Base-by-base conservation (phyloP, 2,113 vertebrate species). In the Phasianus colchicus region DNA sequence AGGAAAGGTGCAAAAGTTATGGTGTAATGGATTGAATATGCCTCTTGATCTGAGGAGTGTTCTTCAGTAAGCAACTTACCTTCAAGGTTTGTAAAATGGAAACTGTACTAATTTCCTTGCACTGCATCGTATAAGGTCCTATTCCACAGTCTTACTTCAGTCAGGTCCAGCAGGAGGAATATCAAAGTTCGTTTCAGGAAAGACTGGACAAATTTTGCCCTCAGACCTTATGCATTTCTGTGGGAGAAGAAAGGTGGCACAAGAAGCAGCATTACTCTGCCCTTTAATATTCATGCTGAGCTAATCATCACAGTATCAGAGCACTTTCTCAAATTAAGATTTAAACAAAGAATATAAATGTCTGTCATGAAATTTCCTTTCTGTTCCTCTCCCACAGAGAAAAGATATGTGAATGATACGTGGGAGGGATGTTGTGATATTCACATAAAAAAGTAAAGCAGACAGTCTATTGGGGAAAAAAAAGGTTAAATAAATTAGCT, bases 261-360 rank as follows among this genome's bases (percentile, higher is more conserved):
- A 1, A 80, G 52, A 66, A 71, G 50, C 8, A 91, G 55, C 92
- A 92, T 91, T 89, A 76, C 13, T 85, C 45, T 91, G 60, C 77
- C 57, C 50, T 85, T 77, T 83, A 38, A 14, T 91, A 55, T 91
- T 93, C 64, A 81, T 74, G 40, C 42, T 74, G 50, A 93, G 79
- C 30, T 55, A 90, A 80, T 91, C 79, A 92, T 85, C 82, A 88
- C 79, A 92, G 55, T 55, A 93, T 61, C 55, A 74, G 60, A 93
- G 69, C 30, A 55, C 38, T 89, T 92, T 71, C 34, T 48, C 75
- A 85, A 93, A 92, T 91, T 75, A 91, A 78, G 79, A 86, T 61
- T 81, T 83, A 88, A 88, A 91, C 55, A 86, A 92, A 86, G 85
- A 89, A 43, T 36, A 91, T 20, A 81, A 80, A 92, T 40, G 67